These are phyloP conservation scores for Nephrotoma appendiculata DNA, from an alignment of 2,888 invertebrate genomes.

Conservation along the genomic window DNA sequence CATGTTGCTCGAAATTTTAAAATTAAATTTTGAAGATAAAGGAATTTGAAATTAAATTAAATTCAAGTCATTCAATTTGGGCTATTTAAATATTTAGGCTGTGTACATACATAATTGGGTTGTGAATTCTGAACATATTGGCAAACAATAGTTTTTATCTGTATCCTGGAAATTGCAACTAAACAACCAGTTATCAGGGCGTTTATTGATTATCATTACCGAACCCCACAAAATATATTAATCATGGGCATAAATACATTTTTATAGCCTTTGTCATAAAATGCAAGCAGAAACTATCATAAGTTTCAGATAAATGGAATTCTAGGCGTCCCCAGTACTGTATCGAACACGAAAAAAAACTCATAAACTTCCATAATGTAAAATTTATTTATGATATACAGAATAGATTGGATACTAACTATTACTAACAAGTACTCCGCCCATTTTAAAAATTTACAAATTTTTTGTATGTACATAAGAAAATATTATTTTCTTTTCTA, in stretches of 20 bases:
- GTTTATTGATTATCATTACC: too few species aligned
- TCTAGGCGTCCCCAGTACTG: not conserved
- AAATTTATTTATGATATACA: not conserved
- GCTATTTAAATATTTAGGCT: too few species aligned
- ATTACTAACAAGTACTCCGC: not conserved
- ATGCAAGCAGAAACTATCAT: not conserved
- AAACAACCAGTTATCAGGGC: too few species aligned
- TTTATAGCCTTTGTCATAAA: not conserved
- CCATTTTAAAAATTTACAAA: not conserved
- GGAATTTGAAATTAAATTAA: too few species aligned
- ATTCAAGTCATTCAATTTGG: too few species aligned
- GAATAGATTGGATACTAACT: not conserved
- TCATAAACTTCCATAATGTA: not conserved
- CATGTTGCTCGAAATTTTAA: too few species aligned
- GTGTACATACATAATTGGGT: too few species aligned
- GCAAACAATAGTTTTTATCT: too few species aligned
- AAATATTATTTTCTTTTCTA: not conserved
- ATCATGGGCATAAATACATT: not conserved
- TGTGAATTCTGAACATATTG: too few species aligned
- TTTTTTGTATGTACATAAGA: not conserved
- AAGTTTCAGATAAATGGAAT: not conserved
- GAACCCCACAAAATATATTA: too few species aligned
- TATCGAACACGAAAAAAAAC: not conserved
- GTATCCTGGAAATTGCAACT: too few species aligned
- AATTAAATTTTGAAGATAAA: too few species aligned